These are phyloP conservation scores for Lampris megalopsis DNA, from an alignment of 2,113 vertebrate genomes.

Conservation along the genomic window DNA sequence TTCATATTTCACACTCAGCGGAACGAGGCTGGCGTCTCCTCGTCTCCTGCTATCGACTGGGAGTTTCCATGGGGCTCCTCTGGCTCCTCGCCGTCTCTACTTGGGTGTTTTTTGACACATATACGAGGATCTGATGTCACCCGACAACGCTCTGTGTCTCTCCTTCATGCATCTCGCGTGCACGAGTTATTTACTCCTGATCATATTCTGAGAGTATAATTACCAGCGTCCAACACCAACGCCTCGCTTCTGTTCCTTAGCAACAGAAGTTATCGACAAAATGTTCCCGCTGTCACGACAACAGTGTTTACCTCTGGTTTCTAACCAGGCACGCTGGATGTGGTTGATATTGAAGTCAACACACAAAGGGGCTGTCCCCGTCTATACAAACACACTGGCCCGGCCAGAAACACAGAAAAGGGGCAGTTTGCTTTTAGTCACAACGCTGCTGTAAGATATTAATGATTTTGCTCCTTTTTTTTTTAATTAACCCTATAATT, in stretches of 20 bases:
- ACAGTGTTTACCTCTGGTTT: constrained; percentile 37
- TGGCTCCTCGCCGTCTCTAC: constrained; percentile 61
- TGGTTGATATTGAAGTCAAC: constrained; percentile 18
- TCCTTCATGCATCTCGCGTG: constrained; percentile 40
- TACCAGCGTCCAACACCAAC: constrained; percentile 72
- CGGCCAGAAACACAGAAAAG: no score
- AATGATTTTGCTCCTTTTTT: no score
- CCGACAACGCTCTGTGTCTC: constrained; percentile 14
- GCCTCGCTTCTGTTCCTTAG: constrained; percentile 77
- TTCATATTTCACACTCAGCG: constrained; percentile 34
- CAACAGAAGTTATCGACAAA: constrained; percentile 70
- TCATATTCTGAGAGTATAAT: constrained; percentile 73
- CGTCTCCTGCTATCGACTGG: constrained; percentile 5
- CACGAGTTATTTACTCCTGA: constrained; percentile 72
- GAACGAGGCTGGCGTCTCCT: constrained; percentile 14
- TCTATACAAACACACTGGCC: constrained; percentile 8
- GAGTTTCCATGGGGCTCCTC: constrained; percentile 48
- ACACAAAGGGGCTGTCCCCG: constrained; percentile 5
- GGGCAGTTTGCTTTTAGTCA: no score
- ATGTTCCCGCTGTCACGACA: constrained; percentile 45
- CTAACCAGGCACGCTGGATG: constrained; percentile 18
- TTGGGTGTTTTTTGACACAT: constrained; percentile 52
- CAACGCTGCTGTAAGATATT: no score
- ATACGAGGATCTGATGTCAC: constrained; percentile 44
- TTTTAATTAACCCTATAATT: no score